phyloP scores from a whole-genome alignment of 2,113 vertebrate species.

The Oceanites oceanicus region DNA sequence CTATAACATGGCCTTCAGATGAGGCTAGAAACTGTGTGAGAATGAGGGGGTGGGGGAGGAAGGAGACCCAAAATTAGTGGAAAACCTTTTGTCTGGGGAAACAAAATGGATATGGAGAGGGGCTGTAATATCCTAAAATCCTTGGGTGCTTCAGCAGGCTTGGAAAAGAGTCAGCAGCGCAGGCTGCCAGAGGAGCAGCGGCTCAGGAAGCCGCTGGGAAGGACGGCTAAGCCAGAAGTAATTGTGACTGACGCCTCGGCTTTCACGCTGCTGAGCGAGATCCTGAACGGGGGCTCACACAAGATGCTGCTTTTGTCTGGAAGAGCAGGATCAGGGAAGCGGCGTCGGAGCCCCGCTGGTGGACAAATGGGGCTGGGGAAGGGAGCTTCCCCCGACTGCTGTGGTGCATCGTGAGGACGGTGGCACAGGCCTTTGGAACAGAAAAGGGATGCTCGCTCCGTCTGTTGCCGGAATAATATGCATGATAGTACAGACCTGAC shows the following conservation, averaged over 20 bases:
- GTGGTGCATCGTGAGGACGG: accelerated
- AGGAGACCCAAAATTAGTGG: neutral
- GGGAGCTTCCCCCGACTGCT: neutral
- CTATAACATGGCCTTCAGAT: accelerated
- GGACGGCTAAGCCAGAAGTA: neutral
- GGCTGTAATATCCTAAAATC: neutral
- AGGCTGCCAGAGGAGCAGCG: neutral
- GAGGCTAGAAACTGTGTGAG: neutral
- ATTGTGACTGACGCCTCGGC: neutral
- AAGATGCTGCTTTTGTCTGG: neutral
- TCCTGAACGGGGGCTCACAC: neutral
- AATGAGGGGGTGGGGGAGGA: neutral
- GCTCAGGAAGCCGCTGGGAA: neutral
- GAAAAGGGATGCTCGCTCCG: neutral
- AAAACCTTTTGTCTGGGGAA: neutral
- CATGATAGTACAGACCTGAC: neutral
- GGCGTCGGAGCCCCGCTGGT: neutral
- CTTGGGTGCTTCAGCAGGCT: neutral
- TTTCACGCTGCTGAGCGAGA: neutral
- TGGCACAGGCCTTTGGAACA: neutral
- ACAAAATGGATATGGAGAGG: neutral
- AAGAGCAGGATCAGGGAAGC: neutral
- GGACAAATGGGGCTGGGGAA: neutral
- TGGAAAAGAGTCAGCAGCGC: neutral
- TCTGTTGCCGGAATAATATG: neutral